Evolutionary conservation across 1,140 invertebrate species (phyloP).

Genomic region (Agrypnia vestita): DNA sequence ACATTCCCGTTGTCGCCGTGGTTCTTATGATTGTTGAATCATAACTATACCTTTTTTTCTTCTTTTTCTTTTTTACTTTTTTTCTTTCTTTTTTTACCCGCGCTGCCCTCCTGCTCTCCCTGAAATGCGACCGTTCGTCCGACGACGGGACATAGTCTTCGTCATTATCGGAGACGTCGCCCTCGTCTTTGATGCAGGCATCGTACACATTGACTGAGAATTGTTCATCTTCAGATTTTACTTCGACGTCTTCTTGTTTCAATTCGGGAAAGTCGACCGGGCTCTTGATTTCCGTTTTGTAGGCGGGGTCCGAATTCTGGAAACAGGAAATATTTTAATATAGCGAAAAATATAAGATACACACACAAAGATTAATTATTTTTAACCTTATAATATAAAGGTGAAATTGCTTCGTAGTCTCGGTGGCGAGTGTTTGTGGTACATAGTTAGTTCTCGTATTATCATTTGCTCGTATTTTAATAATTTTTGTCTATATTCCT

Average conservation of each 20-base stretch:
- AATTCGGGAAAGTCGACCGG: neutral
- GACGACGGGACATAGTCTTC: slow-evolving; percentile 6
- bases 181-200: slow-evolving; percentile 6
- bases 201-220: neutral
- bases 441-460: no score
- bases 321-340: no score
- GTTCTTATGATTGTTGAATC: no score
- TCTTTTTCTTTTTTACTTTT: slow-evolving; percentile 3
- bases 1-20: no score
- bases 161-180: neutral
- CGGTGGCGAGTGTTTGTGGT: no score
- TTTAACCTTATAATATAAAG: no score
- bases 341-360: no score
- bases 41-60: neutral
- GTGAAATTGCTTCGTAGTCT: no score
- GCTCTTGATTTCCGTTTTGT: neutral
- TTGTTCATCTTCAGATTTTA: neutral
- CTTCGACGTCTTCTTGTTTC: neutral
- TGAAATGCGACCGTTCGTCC: neutral
- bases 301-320: neutral
- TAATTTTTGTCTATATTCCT: no score
- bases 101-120: neutral
- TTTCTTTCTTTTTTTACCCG: slow-evolving; percentile 1
- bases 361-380: no score
- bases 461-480: no score